Evolutionary conservation across 1,140 invertebrate species (phyloP), one percentile per base, ranked within the genome.

Genomic region (Pseudomyrmex flavicornis): DNA sequence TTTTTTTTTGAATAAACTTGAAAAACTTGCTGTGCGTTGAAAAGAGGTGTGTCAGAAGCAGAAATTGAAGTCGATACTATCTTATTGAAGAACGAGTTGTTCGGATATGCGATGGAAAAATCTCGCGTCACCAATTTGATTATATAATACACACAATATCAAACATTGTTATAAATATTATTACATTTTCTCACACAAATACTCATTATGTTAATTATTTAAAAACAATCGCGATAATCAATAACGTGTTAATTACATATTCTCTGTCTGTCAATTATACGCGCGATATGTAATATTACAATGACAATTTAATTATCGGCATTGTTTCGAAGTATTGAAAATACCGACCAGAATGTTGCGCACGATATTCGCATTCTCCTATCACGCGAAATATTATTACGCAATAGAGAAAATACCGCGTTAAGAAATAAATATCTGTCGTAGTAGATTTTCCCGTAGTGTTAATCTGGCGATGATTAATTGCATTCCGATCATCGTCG

Each of bases 1-100:
- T 59, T 50, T 58, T 17, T n/a, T 48, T 50, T 59, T 17, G 35
- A 65, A 2, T 46, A 80, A 50, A 70, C 13, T 15, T 22, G 35
- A 58, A 8, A 26, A 50, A n/a, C 15, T 79, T 58, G 58, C 12
- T 65, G 52, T 13, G 9, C 54, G 17, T 10, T 58, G 58, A 9
- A 15, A 7, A 46, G 5, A 68, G 56, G n/a, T 66, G 12, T 4
- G 48, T 52, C 4, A n/a, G 1, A 58, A 46, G 52, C 4, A 68
- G 12, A 77, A 54, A 17, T 54, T 76, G 46, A 76, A 20, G 20
- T 9, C 17, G 7, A 4, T 10, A 50, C n/a, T 44, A 68, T 77
- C 61, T 44, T 35, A 35, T 35, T 35, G 5, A 35, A 35, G 35
- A 0, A 35, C 35, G 5, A 35, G 35, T 35, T 35, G 5, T 35